Percentiles rank a stretch among this genome's conserved stretches.
phyloP scores from a whole-genome alignment of 2,797 vertebrate species.

The Myotis daubentonii region DNA sequence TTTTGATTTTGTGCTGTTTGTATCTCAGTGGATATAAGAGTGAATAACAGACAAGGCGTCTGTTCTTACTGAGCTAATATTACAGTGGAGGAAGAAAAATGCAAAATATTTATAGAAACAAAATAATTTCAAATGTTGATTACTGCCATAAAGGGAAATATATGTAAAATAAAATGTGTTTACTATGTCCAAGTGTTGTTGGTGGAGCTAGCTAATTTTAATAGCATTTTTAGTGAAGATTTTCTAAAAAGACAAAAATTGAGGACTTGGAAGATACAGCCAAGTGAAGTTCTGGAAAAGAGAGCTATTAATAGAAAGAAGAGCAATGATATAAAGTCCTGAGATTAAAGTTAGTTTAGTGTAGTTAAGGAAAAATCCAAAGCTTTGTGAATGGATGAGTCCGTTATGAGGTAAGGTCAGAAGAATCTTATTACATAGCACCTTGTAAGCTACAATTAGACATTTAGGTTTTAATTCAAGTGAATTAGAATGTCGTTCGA shows the following conservation, averaged over 20 bases:
- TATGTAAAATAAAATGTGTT: neutral
- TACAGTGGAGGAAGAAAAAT: neutral
- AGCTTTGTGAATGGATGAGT: neutral
- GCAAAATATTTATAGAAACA: neutral
- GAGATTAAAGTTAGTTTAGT: neutral
- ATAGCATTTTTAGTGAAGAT: neutral
- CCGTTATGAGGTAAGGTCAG: neutral
- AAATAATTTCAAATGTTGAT: neutral
- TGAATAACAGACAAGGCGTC: neutral
- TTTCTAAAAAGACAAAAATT: neutral
- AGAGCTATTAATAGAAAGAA: neutral
- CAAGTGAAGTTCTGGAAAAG: neutral
- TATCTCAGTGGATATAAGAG: neutral
- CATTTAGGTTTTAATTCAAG: neutral
- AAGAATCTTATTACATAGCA: neutral
- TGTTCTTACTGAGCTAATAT: neutral
- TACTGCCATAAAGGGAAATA: neutral
- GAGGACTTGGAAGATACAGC: neutral
- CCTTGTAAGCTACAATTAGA: neutral
- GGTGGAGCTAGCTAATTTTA: neutral
- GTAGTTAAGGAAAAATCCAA: neutral
- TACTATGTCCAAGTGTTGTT: neutral
- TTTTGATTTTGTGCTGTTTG: neutral
- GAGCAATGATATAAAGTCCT: neutral
- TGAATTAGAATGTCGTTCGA: neutral